Evolutionary conservation across 1,140 invertebrate genomes (phyloP).

Genomic region (Camponotus pennsylvanicus): DNA sequence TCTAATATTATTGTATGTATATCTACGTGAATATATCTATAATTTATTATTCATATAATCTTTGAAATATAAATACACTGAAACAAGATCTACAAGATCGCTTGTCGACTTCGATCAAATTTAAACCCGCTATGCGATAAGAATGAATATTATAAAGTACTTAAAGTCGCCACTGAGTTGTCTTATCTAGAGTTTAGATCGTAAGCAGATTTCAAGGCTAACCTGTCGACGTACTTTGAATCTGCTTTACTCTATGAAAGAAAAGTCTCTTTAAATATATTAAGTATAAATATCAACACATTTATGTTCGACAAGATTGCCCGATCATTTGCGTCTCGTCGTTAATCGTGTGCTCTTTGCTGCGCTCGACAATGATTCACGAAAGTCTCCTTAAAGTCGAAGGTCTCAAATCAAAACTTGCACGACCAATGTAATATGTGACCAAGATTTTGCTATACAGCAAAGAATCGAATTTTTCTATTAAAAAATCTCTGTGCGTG

Average conservation of each 20-base stretch:
- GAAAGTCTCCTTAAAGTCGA: conserved; percentile 47
- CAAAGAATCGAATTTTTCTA: not conserved
- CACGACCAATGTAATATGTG: not conserved
- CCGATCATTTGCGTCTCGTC: not conserved
- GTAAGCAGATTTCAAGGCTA: conserved; percentile 32
- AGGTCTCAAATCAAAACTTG: conserved; percentile 24
- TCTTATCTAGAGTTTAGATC: conserved; percentile 7
- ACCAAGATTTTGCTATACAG: not conserved
- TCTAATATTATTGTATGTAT: conserved; percentile 25
- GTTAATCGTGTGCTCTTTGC: not conserved
- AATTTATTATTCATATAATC: not conserved
- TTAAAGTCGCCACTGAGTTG: conserved; percentile 37
- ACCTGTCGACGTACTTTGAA: not conserved
- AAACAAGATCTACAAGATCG: conserved; percentile 7
- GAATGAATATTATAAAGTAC: conserved; percentile 15
- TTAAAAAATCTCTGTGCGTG: not conserved
- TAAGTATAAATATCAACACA: not conserved
- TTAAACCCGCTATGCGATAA: conserved; percentile 20
- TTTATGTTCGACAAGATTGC: not conserved
- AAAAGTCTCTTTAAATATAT: not conserved
- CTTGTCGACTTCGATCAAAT: conserved; percentile 23
- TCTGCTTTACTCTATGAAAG: not conserved
- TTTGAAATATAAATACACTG: conserved; percentile 9
- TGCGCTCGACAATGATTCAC: conserved; percentile 39
- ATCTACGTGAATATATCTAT: not conserved